Conservation (phyloP, 2,888 invertebrate genomes). For the Herminia tarsipennalis region DNA sequence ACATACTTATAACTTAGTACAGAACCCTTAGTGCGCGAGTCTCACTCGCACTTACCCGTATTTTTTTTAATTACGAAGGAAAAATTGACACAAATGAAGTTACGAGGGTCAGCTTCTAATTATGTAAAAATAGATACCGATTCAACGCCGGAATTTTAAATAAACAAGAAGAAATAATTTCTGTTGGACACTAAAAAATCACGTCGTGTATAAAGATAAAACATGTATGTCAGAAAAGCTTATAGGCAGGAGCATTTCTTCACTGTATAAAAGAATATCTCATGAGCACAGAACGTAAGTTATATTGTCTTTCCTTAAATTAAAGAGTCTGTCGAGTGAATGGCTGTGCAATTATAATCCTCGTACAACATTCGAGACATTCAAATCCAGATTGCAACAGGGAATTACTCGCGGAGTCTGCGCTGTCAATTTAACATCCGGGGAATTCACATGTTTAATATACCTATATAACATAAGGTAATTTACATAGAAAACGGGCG, state of each 20-base stretch:
- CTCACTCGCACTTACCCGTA: too few species aligned
- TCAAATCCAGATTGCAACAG: conserved; percentile 40
- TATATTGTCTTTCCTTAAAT: conserved; percentile 26
- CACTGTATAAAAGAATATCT: neutral
- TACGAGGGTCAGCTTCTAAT: too few species aligned
- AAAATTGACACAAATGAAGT: too few species aligned
- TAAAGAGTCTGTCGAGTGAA: conserved; percentile 25
- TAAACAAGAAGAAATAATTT: too few species aligned
- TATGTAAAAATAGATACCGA: too few species aligned
- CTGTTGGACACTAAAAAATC: too few species aligned
- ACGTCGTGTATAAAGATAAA: too few species aligned
- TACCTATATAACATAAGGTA: neutral
- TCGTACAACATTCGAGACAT: conserved; percentile 22
- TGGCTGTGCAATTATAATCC: conserved; percentile 29
- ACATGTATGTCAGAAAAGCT: neutral
- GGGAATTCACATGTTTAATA: neutral
- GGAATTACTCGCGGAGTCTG: conserved; percentile 30
- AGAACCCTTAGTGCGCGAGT: too few species aligned
- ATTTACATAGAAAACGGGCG: too few species aligned
- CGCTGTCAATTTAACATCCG: conserved; percentile 19
- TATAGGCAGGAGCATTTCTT: neutral
- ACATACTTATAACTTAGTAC: too few species aligned
- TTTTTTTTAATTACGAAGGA: too few species aligned
- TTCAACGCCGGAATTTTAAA: too few species aligned
- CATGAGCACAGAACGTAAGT: conserved; percentile 6